A percentile compares a stretch with the other conserved stretches of the same genome.
phyloP scores from a whole-genome alignment of 1,140 invertebrate genomes.

The Bombus soroeensis region DNA sequence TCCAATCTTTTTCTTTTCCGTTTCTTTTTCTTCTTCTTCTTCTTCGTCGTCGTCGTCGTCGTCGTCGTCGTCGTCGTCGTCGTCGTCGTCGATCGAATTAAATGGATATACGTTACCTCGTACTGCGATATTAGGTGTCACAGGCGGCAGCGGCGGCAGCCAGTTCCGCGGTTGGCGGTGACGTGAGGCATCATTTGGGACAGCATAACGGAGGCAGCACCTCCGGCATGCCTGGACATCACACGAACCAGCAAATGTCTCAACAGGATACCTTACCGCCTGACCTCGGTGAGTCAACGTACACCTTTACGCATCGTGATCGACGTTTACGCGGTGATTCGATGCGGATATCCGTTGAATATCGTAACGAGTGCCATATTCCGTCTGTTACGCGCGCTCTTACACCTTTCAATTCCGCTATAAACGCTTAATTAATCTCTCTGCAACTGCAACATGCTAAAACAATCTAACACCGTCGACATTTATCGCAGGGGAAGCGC shows the following conservation, averaged over 20 bases:
- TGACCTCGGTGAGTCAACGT: constrained; percentile 77
- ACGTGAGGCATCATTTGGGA: constrained; percentile 81
- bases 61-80: too few species aligned
- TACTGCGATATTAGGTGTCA: constrained; percentile 73
- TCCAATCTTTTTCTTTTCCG: neutral
- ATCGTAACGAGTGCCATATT: too few species aligned
- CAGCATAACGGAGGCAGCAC: constrained; percentile 80
- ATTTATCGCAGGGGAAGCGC: constrained; percentile 84
- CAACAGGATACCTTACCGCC: constrained; percentile 81
- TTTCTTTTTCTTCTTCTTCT: too few species aligned
- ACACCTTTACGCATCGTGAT: neutral
- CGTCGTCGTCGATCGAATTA: too few species aligned
- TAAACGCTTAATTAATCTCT: neutral
- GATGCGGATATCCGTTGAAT: too few species aligned
- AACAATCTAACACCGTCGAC: neutral
- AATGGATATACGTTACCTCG: too few species aligned
- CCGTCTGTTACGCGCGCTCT: too few species aligned
- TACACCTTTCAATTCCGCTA: too few species aligned
- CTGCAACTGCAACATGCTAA: neutral
- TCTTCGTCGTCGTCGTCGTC: too few species aligned
- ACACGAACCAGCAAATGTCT: constrained; percentile 81
- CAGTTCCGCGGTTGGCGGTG: constrained; percentile 78
- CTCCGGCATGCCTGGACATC: constrained; percentile 82
- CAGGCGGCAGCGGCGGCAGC: constrained; percentile 81
- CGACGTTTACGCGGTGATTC: neutral